phyloP scores from a whole-genome alignment of 2,888 invertebrate genomes.

The Tholera decimalis region DNA sequence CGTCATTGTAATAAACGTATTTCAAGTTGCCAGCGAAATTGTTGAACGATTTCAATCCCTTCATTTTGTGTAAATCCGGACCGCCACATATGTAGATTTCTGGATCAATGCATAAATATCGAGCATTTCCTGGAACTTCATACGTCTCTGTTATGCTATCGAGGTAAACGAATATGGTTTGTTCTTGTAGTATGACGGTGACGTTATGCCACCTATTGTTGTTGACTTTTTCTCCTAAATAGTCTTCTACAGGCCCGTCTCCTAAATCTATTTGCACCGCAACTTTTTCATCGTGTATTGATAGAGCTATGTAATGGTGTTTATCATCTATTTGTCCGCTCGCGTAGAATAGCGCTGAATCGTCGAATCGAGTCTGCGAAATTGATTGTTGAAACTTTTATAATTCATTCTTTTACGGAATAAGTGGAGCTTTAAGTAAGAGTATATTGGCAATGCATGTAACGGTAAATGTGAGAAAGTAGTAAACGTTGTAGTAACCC shows the following conservation, averaged over 20 bases:
- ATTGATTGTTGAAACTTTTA: conserved; percentile 52
- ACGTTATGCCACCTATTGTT: conserved; percentile 97
- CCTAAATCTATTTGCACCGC: conserved; percentile 97
- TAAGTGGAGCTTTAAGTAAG: conserved; percentile 29
- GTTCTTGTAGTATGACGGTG: conserved; percentile 95
- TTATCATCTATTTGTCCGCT: conserved; percentile 97
- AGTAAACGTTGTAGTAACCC: conserved; percentile 12
- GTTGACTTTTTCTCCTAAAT: conserved; percentile 93
- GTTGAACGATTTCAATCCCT: conserved; percentile 95
- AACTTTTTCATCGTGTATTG: conserved; percentile 95
- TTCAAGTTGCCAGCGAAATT: conserved; percentile 97
- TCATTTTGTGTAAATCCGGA: conserved; percentile 95
- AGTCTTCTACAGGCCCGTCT: conserved; percentile 93
- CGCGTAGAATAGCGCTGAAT: conserved; percentile 98
- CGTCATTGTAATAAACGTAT: conserved; percentile 98
- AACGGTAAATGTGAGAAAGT: conserved; percentile 29
- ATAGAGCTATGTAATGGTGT: conserved; percentile 97
- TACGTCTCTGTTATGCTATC: conserved; percentile 94
- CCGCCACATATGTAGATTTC: conserved; percentile 98
- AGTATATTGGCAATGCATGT: conserved; percentile 21
- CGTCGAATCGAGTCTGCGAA: conserved; percentile 96
- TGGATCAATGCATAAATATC: conserved; percentile 97
- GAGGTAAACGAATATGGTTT: conserved; percentile 94
- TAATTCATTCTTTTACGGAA: conserved; percentile 19
- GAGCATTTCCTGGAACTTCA: conserved; percentile 93